A percentile compares a stretch with the other conserved stretches of the same genome.
Conservation (phyloP, 2,888 invertebrate species). For the Portevinia maculata region DNA sequence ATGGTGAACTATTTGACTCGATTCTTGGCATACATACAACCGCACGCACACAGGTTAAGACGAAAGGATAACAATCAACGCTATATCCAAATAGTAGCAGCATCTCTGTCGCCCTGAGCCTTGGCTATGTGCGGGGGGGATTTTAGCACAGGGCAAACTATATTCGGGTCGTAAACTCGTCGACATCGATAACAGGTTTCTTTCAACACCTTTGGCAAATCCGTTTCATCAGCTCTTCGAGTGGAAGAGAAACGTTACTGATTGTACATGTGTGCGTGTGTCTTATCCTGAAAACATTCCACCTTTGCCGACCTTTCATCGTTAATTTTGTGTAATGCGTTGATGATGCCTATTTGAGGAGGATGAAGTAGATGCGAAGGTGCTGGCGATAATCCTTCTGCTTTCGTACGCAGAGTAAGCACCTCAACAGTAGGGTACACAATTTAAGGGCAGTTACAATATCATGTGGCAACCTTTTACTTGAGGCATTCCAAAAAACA, state of each 20-base stretch:
- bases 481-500: no score
- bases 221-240: conserved; percentile 59
- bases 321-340: conserved; percentile 73
- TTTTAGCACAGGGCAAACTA: conserved; percentile 40
- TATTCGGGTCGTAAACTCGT: conserved; percentile 61
- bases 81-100: conserved; percentile 47
- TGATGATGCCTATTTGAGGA: conserved; percentile 64
- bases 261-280: conserved; percentile 5
- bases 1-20: conserved; percentile 71
- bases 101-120: not conserved
- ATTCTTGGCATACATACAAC: conserved; percentile 11
- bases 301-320: conserved; percentile 69
- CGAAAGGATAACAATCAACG: conserved; percentile 51
- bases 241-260: conserved; percentile 12
- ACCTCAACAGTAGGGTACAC: conserved; percentile 34
- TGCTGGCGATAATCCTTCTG: conserved; percentile 58
- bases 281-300: conserved; percentile 49
- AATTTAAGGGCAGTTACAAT: no score
- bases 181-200: conserved; percentile 71
- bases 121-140: not conserved
- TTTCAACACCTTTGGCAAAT: conserved; percentile 72
- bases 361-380: conserved; percentile 50
- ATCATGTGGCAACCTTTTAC: no score
- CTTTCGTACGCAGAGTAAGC: conserved; percentile 25
- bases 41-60: not conserved